Conservation (phyloP, 2,797 vertebrate species). For the Ibycter americanus region DNA sequence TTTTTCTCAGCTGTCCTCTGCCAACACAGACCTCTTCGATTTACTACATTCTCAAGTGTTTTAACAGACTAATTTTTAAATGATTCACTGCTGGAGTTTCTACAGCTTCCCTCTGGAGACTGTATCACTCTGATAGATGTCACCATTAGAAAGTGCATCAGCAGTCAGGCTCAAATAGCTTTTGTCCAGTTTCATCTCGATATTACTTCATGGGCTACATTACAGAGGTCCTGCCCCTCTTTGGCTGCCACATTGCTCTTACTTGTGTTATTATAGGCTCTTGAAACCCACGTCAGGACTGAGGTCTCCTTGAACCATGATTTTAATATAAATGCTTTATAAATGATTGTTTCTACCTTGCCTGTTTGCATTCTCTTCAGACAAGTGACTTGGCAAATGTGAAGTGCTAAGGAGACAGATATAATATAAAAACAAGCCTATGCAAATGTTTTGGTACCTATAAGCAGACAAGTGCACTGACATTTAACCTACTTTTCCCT, state of each 20-base stretch:
- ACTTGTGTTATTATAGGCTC: background rate
- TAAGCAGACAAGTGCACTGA: background rate
- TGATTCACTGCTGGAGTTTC: background rate
- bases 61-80: conserved; percentile 32
- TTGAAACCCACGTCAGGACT: background rate
- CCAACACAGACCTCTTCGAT: background rate
- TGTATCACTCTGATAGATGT: background rate
- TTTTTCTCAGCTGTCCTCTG: background rate
- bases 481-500: background rate
- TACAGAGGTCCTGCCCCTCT: background rate
- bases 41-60: background rate
- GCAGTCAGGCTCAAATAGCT: background rate
- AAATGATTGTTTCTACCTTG: background rate
- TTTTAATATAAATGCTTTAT: background rate
- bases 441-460: background rate
- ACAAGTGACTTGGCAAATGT: background rate
- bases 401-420: background rate
- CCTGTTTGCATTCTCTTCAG: background rate
- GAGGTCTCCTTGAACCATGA: background rate
- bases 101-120: background rate
- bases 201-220: background rate
- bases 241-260: background rate
- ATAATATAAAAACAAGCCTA: background rate
- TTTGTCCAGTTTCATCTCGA: background rate
- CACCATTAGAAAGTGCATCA: background rate